Base-by-base conservation (phyloP, 2,888 invertebrate species). In the Rapana venosa region DNA sequence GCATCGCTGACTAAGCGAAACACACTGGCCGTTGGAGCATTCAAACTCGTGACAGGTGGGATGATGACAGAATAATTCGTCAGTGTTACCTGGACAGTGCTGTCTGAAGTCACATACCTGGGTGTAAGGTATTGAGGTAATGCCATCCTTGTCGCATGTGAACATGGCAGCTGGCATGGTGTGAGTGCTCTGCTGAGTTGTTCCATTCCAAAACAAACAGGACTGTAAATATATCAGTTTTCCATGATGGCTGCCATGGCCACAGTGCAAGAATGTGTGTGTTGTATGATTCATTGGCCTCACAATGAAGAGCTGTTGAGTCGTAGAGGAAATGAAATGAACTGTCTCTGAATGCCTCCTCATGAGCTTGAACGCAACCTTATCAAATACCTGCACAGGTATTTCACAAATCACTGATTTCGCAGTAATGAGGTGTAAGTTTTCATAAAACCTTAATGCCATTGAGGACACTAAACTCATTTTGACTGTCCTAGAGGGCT, bases 21-120 rank as follows among this genome's bases (percentile, higher is more conserved):
- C 58, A 61, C 91, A 91, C n/a, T 85, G 83, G 8, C 88, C 77
- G 58, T 87, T 89, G 0, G 17, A 26, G 58, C 91, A 91, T 13
- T 30, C 2, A 36, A 88, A 87, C 32, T 88, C 90, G 8, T 47
- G 30, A 94, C 81, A 83, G 26, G 22, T 26, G 5, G 47, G 22
- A 26, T 83, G 47, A 2, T 83, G 13, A 47, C 81, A 83, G 26
- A 83, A 83, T 1, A 6, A 22, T 26, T 83, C 81, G 13, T 83
- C 81, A 22, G 36, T 47, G 81, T 26, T 36, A 26, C 36, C 81
- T 83, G 81, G 47, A 15, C 81, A 83, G 47, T 83, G 22, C 26
- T 83, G 6, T 83, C 81, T 83, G 47, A 83, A 83, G 47, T 83
- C 47, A 47, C 47, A 83, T 22, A 83, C 36, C 5, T 36, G 0